Evolutionary conservation across 2,888 invertebrate species (phyloP), one percentile per base, ranked within the genome.

Genomic region (Limnephilus lunatus): DNA sequence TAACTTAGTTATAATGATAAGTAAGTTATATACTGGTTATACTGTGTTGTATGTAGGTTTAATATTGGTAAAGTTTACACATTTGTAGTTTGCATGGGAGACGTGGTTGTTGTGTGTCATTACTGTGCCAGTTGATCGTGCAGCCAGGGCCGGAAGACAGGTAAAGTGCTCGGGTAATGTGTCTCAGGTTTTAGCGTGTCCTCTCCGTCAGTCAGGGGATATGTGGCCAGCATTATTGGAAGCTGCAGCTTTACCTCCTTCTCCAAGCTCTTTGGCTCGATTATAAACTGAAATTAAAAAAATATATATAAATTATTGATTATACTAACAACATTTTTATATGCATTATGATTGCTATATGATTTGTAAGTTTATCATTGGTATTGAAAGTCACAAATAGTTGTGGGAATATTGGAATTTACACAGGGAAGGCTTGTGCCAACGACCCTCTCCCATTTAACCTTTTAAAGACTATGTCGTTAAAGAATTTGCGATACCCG

Each of bases 141-240:
- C 91, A 98, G 96, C 98, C 98, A 98, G 85, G 99, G 98, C 94
- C 99, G 96, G 95, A 98, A 98, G 94, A 99, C 98, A 86, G 99
- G 99, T 95, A 99, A 96, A 85, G 98, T 98, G 94, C 98, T 98
- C 90, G 99, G 99, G 95, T 99, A 99, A 95, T 98, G 98, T n/a
- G 98, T 98, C 94, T 98, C 98, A 68, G 98, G 97, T 94, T 98
- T 98, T 48, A 97, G 96, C 39, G 97, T 97, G 9, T 97, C 96
- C 93, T 97, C 97, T 94, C 96, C 96, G n/a, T 96, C 96, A 81
- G 96, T 96, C 95, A 98, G 97, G 1, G 99, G 99, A 95, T 99
- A 99, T 25, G 99, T 99, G 44, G 98, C 99, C 95, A 99, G 96
- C 94, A 99, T 97, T 93, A 99, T 98, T 19, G 99, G 99, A 94